These are phyloP conservation scores for Thinocorus orbignyianus DNA, from an alignment of 2,113 vertebrate species.

Conservation along the genomic window DNA sequence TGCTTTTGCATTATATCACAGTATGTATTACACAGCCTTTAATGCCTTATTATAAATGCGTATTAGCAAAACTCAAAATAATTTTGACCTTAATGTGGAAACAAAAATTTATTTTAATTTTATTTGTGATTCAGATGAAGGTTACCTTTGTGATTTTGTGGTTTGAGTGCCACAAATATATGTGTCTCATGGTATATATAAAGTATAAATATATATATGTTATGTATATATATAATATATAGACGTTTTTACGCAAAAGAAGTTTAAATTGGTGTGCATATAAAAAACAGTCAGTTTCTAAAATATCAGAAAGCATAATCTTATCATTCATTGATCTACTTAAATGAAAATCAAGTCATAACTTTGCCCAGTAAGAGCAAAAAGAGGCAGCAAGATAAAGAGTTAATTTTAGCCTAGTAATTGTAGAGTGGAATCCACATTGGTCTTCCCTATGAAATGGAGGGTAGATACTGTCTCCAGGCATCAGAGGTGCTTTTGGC, in stretches of 20 bases:
- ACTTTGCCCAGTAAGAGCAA: not conserved
- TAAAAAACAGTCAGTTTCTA: not conserved
- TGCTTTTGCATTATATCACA: not conserved
- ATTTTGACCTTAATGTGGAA: not conserved
- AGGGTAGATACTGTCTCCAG: not conserved
- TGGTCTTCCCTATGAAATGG: not conserved
- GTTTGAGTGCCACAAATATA: not conserved
- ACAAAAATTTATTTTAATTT: not conserved
- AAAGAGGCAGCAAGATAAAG: not conserved
- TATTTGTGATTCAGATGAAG: not conserved
- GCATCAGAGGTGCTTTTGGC: not conserved
- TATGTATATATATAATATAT: not conserved
- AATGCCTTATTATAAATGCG: conserved; percentile 33
- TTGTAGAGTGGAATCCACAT: not conserved
- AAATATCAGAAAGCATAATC: not conserved
- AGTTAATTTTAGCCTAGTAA: not conserved
- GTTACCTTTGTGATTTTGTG: not conserved
- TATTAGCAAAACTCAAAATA: not conserved
- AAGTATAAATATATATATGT: not conserved
- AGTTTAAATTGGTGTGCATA: not conserved
- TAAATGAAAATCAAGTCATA: not conserved
- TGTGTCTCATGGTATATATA: not conserved
- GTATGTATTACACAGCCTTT: conserved; percentile 4
- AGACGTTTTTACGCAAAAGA: not conserved
- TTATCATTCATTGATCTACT: not conserved